These are phyloP conservation scores for Aselliscus stoliczkanus DNA, from an alignment of 2,797 vertebrate species.

Conservation along the genomic window DNA sequence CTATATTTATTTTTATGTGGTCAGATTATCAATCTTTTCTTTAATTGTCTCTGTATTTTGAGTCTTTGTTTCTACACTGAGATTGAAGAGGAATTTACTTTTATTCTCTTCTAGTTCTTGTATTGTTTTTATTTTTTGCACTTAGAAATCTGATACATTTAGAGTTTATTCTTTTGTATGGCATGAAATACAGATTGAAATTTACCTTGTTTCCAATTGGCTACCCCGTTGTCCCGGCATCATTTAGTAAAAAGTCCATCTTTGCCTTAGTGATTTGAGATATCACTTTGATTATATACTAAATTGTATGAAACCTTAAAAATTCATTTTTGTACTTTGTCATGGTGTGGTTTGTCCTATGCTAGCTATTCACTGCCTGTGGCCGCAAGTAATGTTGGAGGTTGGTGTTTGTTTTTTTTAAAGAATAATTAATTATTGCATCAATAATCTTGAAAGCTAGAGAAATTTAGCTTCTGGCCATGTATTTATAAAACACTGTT, in stretches of 20 bases:
- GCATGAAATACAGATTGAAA: not conserved
- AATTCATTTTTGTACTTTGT: not conserved
- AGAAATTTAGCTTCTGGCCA: constrained; percentile 45
- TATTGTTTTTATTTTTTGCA: not conserved
- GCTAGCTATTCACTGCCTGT: not conserved
- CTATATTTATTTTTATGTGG: constrained; percentile 3
- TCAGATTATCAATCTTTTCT: not conserved
- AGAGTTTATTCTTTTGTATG: not conserved
- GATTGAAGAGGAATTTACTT: not conserved
- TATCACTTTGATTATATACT: not conserved
- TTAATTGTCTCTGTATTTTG: not conserved
- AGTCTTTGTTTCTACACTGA: not conserved
- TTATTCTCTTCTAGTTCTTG: not conserved
- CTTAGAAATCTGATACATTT: not conserved
- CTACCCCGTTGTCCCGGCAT: not conserved
- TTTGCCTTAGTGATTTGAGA: not conserved
- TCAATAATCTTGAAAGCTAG: constrained; percentile 26
- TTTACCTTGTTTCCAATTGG: not conserved
- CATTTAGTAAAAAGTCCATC: not conserved
- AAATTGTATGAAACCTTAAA: not conserved
- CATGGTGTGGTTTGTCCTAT: not conserved
- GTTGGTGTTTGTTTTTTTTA: constrained; percentile 31
- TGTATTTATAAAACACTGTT: constrained; percentile 7
- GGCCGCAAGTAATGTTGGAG: not conserved
- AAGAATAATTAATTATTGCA: constrained; percentile 48